Evolutionary conservation across 2,888 invertebrate genomes (phyloP), one percentile per base, ranked within the genome.

Genomic region (Drosophila meridionalis): DNA sequence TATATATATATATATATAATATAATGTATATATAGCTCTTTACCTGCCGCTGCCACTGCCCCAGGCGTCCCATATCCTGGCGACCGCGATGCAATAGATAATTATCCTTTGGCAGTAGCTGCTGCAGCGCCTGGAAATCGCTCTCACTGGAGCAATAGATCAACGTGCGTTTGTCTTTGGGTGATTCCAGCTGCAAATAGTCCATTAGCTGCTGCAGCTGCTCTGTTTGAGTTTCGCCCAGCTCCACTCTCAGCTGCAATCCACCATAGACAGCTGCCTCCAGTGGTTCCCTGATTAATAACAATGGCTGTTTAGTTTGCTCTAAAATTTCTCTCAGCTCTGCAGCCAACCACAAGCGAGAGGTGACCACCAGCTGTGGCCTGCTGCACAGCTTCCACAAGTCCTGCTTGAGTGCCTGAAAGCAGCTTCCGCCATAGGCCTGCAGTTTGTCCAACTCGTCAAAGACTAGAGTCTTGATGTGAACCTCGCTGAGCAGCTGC

Each of bases 201-300:
- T 60, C 20, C 30, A 2, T 14, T 0, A 60, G 59, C 48, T 60
- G 59, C 9, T 60, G 48, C 48, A 60, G 20, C 48, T 60, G 59
- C 30, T 40, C 30, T 3, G 2, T 7, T 0, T 20, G 7, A 30
- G 4, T 12, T 1, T 60, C 20, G 48, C 48, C 38, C 48, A 60
- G 38, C 48, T 60, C 12, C 48, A 60, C 48, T 40, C 20, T 4
- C 20, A 48, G 40, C 1, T 60, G 30, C 38, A 60, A 4, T 4
- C 59, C 48, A 9, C 59, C 59, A 48, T 60, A 48, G 38, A 38
- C 28, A 7, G 59, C 59, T 8, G 48, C 59, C 38, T 60, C 59
- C n/a, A 60, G 48, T 2, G 59, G 48, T 4, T 48, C 38, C 47
- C 20, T 14, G 5, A 60, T 11, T 3, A 40, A 6, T 2, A 60